These are phyloP conservation scores for Leptopilina syphax DNA, from an alignment of 2,888 invertebrate genomes.

Conservation along the genomic window DNA sequence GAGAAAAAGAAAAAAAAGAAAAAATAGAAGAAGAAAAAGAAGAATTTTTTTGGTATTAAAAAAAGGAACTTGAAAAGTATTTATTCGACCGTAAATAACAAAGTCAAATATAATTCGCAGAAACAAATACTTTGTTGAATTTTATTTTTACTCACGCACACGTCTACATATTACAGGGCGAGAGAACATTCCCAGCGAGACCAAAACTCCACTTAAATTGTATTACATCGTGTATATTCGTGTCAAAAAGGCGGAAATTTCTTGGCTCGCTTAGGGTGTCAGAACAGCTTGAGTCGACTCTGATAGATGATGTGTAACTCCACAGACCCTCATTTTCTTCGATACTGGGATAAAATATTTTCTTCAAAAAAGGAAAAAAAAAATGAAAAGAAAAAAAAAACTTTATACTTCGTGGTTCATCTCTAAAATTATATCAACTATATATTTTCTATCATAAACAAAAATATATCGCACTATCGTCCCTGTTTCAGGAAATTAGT, in stretches of 20 bases:
- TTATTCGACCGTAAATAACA: conserved; percentile 25
- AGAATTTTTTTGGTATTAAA: no score
- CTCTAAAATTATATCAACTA: conserved; percentile 15
- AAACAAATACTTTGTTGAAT: conserved; percentile 22
- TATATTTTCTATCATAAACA: background rate
- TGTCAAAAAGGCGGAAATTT: conserved; percentile 39
- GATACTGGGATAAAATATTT: conserved; percentile 13
- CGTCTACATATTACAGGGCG: no score
- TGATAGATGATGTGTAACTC: conserved; percentile 39
- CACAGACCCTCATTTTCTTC: conserved; percentile 20
- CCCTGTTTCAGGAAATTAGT: no score
- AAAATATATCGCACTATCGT: background rate
- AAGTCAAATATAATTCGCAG: conserved; percentile 14
- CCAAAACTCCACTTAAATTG: conserved; percentile 38
- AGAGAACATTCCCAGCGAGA: conserved; percentile 20
- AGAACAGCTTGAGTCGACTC: conserved; percentile 40
- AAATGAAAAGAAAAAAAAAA: background rate
- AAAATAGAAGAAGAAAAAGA: no score
- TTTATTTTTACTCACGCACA: background rate
- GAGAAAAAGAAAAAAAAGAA: no score
- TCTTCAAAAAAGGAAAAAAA: no score
- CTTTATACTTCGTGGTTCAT: conserved; percentile 17
- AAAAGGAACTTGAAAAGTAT: background rate
- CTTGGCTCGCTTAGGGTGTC: conserved; percentile 38
- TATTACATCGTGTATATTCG: conserved; percentile 40